A percentile compares a stretch with the other conserved stretches of the same genome.
Evolutionary conservation across 1,140 invertebrate genomes (phyloP).

Genomic region (Brachionus paranguensis): DNA sequence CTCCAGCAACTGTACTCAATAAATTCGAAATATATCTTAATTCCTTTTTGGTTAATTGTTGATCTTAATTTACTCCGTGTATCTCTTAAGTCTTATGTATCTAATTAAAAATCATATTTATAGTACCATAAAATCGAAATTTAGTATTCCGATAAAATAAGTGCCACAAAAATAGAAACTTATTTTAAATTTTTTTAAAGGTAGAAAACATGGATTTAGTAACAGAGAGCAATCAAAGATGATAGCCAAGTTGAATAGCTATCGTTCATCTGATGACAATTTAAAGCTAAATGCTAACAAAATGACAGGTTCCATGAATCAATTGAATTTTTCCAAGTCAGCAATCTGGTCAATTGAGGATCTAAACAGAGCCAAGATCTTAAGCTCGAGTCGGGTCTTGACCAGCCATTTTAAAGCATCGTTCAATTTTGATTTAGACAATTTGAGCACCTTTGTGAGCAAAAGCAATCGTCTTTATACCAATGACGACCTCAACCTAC

Average conservation of each 20-base stretch:
- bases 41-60: too few species aligned
- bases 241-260: background rate
- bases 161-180: background rate
- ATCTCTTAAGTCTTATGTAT: too few species aligned
- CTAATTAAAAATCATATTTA: too few species aligned
- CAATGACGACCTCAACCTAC: slow-evolving; percentile 6
- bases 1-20: too few species aligned
- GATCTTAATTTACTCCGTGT: too few species aligned
- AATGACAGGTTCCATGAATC: background rate
- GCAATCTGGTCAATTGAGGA: background rate
- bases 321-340: background rate
- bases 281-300: background rate
- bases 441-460: background rate
- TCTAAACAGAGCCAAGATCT: background rate
- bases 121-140: too few species aligned
- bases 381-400: background rate
- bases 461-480: background rate
- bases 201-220: background rate
- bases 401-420: background rate
- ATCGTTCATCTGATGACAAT: background rate
- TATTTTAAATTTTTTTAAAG: background rate
- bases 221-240: background rate
- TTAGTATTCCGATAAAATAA: too few species aligned
- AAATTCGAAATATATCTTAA: too few species aligned
- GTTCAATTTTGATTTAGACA: background rate